phyloP scores from a whole-genome alignment of 2,888 invertebrate species.

The Leptinotarsa rubiginosa region DNA sequence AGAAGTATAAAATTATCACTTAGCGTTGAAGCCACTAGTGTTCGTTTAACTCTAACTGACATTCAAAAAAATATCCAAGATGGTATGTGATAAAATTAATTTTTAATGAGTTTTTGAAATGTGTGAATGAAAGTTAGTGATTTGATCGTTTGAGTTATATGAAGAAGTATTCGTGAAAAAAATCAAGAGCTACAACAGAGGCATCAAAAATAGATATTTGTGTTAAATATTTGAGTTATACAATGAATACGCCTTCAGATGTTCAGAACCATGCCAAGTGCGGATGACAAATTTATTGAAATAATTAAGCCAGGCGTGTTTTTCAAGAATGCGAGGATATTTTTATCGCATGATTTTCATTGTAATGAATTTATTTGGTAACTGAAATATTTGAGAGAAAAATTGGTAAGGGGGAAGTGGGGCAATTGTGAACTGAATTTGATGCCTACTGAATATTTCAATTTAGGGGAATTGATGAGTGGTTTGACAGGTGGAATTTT shows the following conservation, averaged over 20 bases:
- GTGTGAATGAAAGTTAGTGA: not conserved
- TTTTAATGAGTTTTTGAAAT: not conserved
- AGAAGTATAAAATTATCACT: constrained; percentile 50
- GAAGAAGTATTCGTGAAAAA: not conserved
- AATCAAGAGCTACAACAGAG: not conserved
- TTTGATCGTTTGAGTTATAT: not conserved
- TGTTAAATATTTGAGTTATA: constrained; percentile 7
- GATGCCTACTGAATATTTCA: too few species aligned
- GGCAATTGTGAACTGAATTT: too few species aligned
- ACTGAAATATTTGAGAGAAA: too few species aligned
- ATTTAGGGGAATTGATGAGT: not conserved
- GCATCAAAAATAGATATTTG: constrained; percentile 6
- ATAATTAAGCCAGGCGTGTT: not conserved
- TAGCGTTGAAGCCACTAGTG: constrained; percentile 46
- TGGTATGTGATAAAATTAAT: constrained; percentile 38
- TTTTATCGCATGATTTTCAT: not conserved
- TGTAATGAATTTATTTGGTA: not conserved
- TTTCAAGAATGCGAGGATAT: not conserved
- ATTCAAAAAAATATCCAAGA: constrained; percentile 43
- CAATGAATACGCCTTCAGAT: constrained; percentile 6
- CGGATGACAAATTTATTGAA: constrained; percentile 1
- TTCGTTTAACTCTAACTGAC: constrained; percentile 44
- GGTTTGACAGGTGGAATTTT: too few species aligned
- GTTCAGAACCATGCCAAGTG: not conserved
- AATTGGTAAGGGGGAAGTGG: too few species aligned